Conservation (phyloP, 2,888 invertebrate species). For the Lasioglossum leucozonium region DNA sequence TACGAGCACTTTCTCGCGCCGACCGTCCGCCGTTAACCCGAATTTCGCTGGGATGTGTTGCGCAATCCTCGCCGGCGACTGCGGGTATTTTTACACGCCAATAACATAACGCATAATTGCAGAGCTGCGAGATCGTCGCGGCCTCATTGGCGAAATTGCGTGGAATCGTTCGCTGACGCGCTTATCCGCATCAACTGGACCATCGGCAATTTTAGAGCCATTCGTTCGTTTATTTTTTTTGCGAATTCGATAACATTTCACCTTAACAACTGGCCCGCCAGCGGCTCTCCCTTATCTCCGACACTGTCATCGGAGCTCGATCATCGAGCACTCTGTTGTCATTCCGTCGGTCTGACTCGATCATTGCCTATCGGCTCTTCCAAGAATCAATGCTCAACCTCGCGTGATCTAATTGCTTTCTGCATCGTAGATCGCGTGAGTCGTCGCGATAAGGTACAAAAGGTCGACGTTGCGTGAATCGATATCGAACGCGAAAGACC, state of each 20-base stretch:
- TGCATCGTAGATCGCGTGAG: neutral
- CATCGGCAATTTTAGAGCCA: neutral
- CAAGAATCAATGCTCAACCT: neutral
- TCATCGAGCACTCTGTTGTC: neutral
- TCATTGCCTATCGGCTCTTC: neutral
- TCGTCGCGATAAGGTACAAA: neutral
- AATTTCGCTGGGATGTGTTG: constrained; percentile 28
- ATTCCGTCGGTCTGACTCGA: neutral
- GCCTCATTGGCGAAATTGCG: neutral
- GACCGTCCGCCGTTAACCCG: constrained; percentile 30
- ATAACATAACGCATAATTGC: neutral
- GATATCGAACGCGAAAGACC: neutral
- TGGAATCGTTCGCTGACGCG: neutral
- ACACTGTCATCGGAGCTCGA: neutral
- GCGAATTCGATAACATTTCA: neutral
- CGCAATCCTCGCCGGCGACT: neutral
- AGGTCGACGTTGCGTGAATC: neutral
- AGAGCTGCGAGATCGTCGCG: neutral
- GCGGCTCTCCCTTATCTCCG: neutral
- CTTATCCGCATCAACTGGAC: neutral
- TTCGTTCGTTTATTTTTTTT: neutral
- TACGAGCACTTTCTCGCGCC: constrained; percentile 26
- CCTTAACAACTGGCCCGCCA: neutral
- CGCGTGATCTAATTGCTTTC: neutral
- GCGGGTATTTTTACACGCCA: neutral